Base-by-base conservation (phyloP, 2,113 vertebrate genomes). In the Melanerpes aurifrons region DNA sequence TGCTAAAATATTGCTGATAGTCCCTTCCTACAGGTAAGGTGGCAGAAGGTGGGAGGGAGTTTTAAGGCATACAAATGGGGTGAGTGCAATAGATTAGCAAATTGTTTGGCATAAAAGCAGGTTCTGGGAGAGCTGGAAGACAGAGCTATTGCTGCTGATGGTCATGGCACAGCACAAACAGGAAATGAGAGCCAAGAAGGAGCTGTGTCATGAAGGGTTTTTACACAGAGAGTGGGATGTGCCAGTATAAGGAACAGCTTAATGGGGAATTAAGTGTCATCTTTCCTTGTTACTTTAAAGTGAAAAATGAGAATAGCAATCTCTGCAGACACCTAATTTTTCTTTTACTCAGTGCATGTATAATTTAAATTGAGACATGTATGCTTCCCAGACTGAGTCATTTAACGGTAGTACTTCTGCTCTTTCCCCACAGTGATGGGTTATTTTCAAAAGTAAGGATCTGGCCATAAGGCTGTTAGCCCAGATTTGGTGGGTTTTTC, bases 201-300 rank as follows among this genome's bases (percentile, higher is more conserved):
- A 88, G 13, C 62, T 61, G 1, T 73, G 76, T 12, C 15, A 25
- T 32, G 43, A 24, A 71, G 25, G 7, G 14, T 31, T 35, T 67
- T 70, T 54, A n/a, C 56, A 77, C 35, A 70, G 22, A 40, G 35
- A 45, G 35, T 28, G 45, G 35, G 14, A 54, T 57, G 29, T 31
- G 50, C 47, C 45, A 47, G 3, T 0, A 1, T 29, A 29, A 89
- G 22, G 17, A 74, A 28, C 37, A 61, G 17, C 1, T 0, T 45
- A 67, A 48, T 0, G 0, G 29, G 18, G 22, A 87, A 24, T 29
- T 31, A 10, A 10, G 22, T 66, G 57, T 67, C 14, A 26, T 24
- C 32, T 18, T 61, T 67, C 69, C 45, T 31, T n/a, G 7, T 58
- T 86, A 9, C 15, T 79, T 59, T 32, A 57, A 57, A 48, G 22